Base-by-base conservation (phyloP, 2,113 vertebrate species). In the Ursus arctos region DNA sequence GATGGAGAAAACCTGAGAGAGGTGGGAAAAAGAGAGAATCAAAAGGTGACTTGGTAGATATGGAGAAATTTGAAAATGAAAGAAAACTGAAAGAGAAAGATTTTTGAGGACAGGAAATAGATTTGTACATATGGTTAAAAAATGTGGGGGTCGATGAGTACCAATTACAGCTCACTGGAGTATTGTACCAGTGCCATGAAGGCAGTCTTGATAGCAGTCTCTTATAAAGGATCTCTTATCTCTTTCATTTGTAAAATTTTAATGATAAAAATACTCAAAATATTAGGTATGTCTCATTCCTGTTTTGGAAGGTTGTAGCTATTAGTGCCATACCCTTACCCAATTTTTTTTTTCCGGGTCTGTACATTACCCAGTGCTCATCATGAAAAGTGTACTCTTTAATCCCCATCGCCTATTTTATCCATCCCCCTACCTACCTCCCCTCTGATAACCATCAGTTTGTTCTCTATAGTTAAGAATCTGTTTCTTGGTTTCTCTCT, bases 171-270 rank as follows among this genome's bases (percentile, higher is more conserved):
- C 12, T 85, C 40, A 15, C 55, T 96, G 51, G 4, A 13, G 11
- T 53, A 43, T 87, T 61, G 14, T 22, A 74, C 67, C 8, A 9
- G 43, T 47, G 15, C 36, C 28, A 28, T 19, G 31, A 74, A 47
- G 14, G 5, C 10, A 40, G 21, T 67, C 40, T 90, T n/a, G 1
- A 61, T 74, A 74, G 1, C 40, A 80, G 15, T 22, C 16, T 40
- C 18, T 57, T 26, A n/a, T 14, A 55, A 81, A 94, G 63, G 22
- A 59, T 11, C 4, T 90, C 31, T 28, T 21, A 22, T 61, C 10
- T 65, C 31, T 93, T 67, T 90, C 3, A 47, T 72, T 93, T 97
- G 10, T 63, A 81, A 89, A 76, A 55, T 40, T 86, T 80, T 61
- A 31, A 92, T 72, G 80, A 61, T 10, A 63, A 83, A 94, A 93